phyloP scores from a whole-genome alignment of 2,113 vertebrate species.

The Gavia stellata region DNA sequence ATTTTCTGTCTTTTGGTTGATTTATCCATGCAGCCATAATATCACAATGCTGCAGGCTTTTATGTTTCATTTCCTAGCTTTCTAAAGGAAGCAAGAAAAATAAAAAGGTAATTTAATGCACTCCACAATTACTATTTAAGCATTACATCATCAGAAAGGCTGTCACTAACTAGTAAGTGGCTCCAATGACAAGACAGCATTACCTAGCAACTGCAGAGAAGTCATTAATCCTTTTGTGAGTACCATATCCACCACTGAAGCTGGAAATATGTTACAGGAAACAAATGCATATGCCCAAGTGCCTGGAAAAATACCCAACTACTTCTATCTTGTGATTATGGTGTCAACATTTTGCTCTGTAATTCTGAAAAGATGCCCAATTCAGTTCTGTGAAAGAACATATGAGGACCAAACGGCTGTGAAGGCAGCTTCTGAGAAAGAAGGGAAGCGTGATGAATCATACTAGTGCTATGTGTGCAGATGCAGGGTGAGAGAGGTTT shows the following conservation, averaged over 20 bases:
- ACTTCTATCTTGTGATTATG: background rate
- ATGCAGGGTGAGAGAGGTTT: background rate
- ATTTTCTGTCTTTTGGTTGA: background rate
- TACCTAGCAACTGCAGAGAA: slow-evolving; percentile 55
- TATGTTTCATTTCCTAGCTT: slow-evolving; percentile 43
- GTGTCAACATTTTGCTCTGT: slow-evolving; percentile 31
- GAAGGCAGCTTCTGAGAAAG: slow-evolving; percentile 2
- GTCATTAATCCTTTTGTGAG: slow-evolving; percentile 44
- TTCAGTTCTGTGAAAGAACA: background rate
- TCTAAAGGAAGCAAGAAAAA: slow-evolving; percentile 23
- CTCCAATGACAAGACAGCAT: slow-evolving; percentile 41
- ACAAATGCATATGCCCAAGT: background rate
- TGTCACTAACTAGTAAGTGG: slow-evolving; percentile 40
- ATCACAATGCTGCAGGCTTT: background rate
- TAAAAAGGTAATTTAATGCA: slow-evolving; percentile 10
- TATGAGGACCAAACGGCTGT: background rate
- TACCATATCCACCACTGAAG: background rate
- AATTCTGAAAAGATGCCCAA: slow-evolving; percentile 19
- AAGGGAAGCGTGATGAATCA: background rate
- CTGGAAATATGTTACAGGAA: background rate
- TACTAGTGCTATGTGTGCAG: background rate
- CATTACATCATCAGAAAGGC: slow-evolving; percentile 51
- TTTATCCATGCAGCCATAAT: slow-evolving; percentile 24
- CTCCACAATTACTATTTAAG: slow-evolving; percentile 29
- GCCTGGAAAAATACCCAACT: background rate